Evolutionary conservation across 2,113 vertebrate species (phyloP).

Genomic region (Pteruthius melanotis): DNA sequence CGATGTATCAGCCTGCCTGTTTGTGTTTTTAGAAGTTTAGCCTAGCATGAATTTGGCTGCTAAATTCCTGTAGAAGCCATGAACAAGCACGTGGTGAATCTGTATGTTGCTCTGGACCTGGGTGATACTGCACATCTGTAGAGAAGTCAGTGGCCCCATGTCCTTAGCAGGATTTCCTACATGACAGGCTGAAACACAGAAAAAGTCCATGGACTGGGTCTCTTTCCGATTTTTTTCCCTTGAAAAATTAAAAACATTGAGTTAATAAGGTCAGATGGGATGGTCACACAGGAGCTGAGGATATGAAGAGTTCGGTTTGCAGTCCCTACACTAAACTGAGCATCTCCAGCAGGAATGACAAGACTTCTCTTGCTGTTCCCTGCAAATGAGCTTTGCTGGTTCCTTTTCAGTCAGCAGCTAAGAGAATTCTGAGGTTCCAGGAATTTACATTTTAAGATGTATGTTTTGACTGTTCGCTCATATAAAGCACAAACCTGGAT

Average conservation of each 20-base stretch:
- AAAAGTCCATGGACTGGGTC: not conserved
- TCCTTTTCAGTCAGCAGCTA: not conserved
- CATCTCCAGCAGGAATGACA: not conserved
- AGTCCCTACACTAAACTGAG: not conserved
- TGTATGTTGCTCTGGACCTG: not conserved
- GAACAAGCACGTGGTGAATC: not conserved
- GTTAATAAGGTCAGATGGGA: not conserved
- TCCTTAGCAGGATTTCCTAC: not conserved
- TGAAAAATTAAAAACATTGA: not conserved
- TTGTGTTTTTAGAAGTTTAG: not conserved
- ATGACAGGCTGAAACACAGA: not conserved
- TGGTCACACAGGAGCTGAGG: not conserved
- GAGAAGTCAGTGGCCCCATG: not conserved
- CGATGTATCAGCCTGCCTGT: not conserved
- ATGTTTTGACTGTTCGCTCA: not conserved
- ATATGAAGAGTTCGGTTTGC: not conserved
- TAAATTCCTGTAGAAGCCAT: not conserved
- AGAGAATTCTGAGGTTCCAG: not conserved
- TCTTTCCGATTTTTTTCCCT: not conserved
- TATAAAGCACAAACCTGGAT: conserved; percentile 2
- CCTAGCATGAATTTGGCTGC: not conserved
- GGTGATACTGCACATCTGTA: not conserved
- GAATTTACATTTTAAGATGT: not conserved
- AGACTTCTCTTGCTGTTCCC: not conserved
- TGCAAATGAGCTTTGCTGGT: not conserved